Evolutionary conservation across 2,888 invertebrate genomes (phyloP).

Genomic region (Eristalinus sepulchralis): DNA sequence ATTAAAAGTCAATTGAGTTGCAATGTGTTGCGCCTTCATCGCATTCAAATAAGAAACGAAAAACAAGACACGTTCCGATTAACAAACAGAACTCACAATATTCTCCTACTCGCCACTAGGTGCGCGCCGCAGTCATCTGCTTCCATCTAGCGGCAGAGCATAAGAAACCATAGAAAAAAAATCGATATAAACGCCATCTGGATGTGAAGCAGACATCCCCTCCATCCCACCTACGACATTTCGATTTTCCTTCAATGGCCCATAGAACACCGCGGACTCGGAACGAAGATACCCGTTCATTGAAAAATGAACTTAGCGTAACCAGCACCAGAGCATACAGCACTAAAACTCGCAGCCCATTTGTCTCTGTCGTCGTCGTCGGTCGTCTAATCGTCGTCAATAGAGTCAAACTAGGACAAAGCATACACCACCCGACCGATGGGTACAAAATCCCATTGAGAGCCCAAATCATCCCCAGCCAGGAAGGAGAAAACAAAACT

Average conservation of each 20-base stretch:
- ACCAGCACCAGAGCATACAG: slow-evolving; percentile 47
- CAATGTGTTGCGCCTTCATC: background rate
- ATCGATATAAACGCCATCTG: slow-evolving; percentile 9
- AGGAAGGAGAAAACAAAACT: background rate
- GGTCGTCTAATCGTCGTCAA: slow-evolving; percentile 38
- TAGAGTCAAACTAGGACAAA: slow-evolving; percentile 58
- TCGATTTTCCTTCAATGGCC: slow-evolving; percentile 56
- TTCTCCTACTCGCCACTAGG: background rate
- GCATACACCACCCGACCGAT: slow-evolving; percentile 39
- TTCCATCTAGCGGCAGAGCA: background rate
- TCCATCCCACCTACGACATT: slow-evolving; percentile 26
- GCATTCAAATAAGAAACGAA: background rate
- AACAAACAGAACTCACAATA: background rate
- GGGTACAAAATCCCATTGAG: slow-evolving; percentile 49
- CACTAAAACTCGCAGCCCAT: slow-evolving; percentile 46
- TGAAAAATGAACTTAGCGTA: slow-evolving; percentile 65
- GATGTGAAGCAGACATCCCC: background rate
- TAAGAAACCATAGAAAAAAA: background rate
- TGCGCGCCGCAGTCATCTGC: background rate
- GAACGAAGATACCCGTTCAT: slow-evolving; percentile 55
- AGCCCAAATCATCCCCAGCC: background rate
- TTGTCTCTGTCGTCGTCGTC: slow-evolving; percentile 62
- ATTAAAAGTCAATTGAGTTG: too few relatives aligned
- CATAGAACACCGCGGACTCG: slow-evolving; percentile 41
- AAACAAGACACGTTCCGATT: background rate